Percentiles rank a stretch among this genome's conserved stretches.
Conservation (phyloP, 2,797 vertebrate species). For the Myotis planiceps region DNA sequence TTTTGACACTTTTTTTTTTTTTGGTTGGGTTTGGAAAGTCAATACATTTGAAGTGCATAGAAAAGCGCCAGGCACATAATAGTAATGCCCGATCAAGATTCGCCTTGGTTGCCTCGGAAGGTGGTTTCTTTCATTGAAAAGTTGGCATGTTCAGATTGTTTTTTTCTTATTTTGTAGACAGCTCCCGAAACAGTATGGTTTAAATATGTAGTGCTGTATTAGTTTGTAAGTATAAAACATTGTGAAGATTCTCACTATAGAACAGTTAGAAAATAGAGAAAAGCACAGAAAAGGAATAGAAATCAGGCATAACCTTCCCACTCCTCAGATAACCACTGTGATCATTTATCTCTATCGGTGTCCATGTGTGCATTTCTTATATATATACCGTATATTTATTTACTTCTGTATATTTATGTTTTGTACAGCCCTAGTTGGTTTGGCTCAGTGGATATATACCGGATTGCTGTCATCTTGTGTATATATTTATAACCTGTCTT, state of each 20-base stretch:
- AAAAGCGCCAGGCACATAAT: not conserved
- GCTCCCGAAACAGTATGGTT: not conserved
- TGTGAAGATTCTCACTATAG: not conserved
- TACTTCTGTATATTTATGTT: not conserved
- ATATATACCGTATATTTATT: not conserved
- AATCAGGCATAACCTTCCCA: not conserved
- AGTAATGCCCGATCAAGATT: not conserved
- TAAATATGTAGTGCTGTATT: slow-evolving; percentile 17
- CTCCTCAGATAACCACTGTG: not conserved
- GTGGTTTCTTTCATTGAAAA: slow-evolving; percentile 16
- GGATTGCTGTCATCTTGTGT: not conserved
- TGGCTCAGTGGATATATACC: no score
- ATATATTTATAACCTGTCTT: not conserved
- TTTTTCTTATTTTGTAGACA: not conserved
- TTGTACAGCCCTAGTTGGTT: not conserved
- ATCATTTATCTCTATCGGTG: not conserved
- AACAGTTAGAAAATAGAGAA: not conserved
- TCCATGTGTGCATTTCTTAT: not conserved
- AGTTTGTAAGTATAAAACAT: not conserved
- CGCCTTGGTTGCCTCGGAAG: not conserved
- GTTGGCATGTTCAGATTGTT: not conserved
- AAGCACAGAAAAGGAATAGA: slow-evolving; percentile 15
- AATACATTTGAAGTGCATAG: not conserved
- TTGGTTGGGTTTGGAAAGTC: not conserved
- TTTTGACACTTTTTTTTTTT: not conserved